Evolutionary conservation across 2,888 invertebrate species (phyloP), one percentile per base, ranked within the genome.

Genomic region (Drosophila longiperda): DNA sequence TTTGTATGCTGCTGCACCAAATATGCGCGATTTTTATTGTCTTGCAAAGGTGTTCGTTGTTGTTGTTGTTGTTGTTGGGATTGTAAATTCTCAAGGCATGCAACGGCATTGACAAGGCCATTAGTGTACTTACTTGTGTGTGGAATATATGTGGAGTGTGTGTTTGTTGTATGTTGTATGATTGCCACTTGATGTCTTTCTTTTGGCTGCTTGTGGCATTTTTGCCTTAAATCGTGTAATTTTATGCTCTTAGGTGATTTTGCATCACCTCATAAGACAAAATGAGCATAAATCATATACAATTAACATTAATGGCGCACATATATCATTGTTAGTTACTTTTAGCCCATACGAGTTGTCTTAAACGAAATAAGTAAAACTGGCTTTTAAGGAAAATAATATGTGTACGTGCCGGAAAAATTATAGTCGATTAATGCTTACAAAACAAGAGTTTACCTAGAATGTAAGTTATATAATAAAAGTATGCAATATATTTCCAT

Each of bases 61-160:
- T n/a, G 45, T 64, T 33, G 32, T 54, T 61, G 57, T 20, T 64
- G 59, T 49, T 69, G 68, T 26, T 75, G 77, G 54, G 76, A 78
- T 76, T 78, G 77, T 77, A 63, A 76, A 66, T 82, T 82, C 83
- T 73, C 79, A 73, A 59, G 73, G 73, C 79, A 73, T 74, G 79
- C 75, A 73, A 73, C 84, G 84, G 84, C 84, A 84, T 84, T 84
- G 84, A 78, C 84, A 84, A 84, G 84, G 84, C 84, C 85, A 84
- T 71, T 64, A 63, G 77, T 57, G 67, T 61, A 69, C 40, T 65
- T 52, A 74, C 33, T n/a, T 61, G 45, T 48, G 42, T 42, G 17
- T 48, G 68, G 60, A n/a, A 55, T 62, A 54, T 73, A 3, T 62
- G 69, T 62, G 69, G 34, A 48, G 50, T 66, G 33, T 66, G 33